Percentiles rank a stretch among this genome's conserved stretches.
These are phyloP conservation scores for Leucophenga maculata DNA, from an alignment of 2,888 invertebrate species.

Conservation along the genomic window DNA sequence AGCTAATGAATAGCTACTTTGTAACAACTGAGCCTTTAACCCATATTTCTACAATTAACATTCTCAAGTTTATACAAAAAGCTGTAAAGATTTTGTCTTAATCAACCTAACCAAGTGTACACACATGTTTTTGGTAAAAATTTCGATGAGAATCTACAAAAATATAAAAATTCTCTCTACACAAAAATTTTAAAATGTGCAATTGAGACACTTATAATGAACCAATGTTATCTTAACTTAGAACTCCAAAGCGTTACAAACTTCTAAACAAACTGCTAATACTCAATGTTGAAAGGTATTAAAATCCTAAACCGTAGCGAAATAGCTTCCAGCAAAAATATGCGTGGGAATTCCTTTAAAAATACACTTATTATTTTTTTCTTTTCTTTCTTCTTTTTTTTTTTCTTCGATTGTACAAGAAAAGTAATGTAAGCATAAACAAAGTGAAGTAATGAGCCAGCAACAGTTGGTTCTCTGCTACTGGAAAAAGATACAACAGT, in stretches of 20 bases:
- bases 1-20: too few species aligned
- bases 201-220: too few species aligned
- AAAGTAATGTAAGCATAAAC: constrained; percentile 12
- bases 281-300: constrained; percentile 1
- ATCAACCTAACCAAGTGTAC: too few species aligned
- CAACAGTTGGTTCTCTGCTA: not conserved
- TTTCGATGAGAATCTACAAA: too few species aligned
- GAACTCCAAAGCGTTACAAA: not conserved
- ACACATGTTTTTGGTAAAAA: too few species aligned
- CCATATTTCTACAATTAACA: too few species aligned
- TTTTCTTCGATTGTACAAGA: constrained; percentile 33
- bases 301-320: too few species aligned
- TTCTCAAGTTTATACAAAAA: too few species aligned
- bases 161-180: too few species aligned
- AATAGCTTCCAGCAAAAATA: constrained; percentile 39
- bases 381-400: constrained; percentile 19
- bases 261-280: not conserved
- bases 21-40: too few species aligned
- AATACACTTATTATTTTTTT: constrained; percentile 44
- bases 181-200: too few species aligned
- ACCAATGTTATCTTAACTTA: not conserved
- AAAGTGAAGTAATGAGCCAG: constrained; percentile 11
- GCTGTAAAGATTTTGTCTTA: too few species aligned
- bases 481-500: not conserved
- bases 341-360: constrained; percentile 60